Percentiles rank a stretch among this genome's conserved stretches.
These are phyloP conservation scores for Emydoidea blandingii DNA, from an alignment of 2,797 vertebrate species.

Conservation along the genomic window DNA sequence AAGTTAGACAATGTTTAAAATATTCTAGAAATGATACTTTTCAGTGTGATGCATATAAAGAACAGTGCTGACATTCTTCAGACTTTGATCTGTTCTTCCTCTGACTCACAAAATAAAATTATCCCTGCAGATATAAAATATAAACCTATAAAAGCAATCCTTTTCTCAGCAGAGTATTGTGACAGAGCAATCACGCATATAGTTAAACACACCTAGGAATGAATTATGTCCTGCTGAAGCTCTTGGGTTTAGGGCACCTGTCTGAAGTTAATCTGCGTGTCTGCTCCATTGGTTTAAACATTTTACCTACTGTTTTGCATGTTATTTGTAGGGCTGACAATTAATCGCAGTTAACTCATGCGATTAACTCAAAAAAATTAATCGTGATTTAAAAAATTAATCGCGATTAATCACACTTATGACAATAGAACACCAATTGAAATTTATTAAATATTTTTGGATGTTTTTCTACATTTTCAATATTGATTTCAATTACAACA, in stretches of 20 bases:
- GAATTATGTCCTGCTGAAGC: background rate
- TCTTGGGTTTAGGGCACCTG: rapidly evolving
- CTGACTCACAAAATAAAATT: constrained; percentile 58
- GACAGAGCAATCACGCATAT: background rate
- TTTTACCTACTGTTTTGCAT: background rate
- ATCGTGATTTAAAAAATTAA: no score
- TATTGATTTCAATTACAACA: no score
- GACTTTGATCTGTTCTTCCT: constrained; percentile 11
- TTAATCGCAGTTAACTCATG: no score
- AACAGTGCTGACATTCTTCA: background rate
- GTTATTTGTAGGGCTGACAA: background rate
- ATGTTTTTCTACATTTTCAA: no score
- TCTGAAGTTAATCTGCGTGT: background rate
- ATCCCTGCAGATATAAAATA: constrained; percentile 26
- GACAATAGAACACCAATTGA: no score
- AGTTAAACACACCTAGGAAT: background rate
- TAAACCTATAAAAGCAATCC: constrained; percentile 37
- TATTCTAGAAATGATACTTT: background rate
- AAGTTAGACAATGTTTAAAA: background rate
- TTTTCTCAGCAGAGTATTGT: constrained; percentile 1
- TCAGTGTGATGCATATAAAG: background rate
- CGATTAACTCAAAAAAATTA: no score
- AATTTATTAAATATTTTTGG: no score
- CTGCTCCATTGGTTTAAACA: background rate
- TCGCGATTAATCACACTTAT: no score